phyloP scores from a whole-genome alignment of 2,888 invertebrate species.

The Athetis lepigone region DNA sequence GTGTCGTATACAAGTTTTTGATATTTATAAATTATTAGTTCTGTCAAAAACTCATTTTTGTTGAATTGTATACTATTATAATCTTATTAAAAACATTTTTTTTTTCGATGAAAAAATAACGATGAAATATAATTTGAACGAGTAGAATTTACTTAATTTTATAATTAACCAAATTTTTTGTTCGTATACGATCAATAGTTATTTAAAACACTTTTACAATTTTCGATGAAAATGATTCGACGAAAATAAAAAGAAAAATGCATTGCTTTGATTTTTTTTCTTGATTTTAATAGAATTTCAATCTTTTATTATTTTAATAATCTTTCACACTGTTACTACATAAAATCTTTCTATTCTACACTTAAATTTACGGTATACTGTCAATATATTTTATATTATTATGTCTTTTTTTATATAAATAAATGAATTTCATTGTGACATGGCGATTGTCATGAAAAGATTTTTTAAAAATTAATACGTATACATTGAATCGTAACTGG shows the following conservation, averaged over 20 bases:
- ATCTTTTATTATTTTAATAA: neutral
- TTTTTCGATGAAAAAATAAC: neutral
- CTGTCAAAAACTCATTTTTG: neutral
- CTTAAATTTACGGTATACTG: slow-evolving; percentile 79
- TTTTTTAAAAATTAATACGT: slow-evolving; percentile 66
- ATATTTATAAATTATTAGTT: slow-evolving; percentile 1
- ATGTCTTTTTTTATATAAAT: slow-evolving; percentile 73
- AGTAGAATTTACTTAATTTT: too few species aligned
- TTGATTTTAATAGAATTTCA: neutral
- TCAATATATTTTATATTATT: slow-evolving; percentile 73
- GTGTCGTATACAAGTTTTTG: slow-evolving; percentile 43
- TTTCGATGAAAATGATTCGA: too few species aligned
- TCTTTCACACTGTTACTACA: slow-evolving; percentile 40
- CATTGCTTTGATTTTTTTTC: neutral
- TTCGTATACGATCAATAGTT: too few species aligned
- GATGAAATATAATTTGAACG: neutral
- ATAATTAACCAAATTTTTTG: too few species aligned
- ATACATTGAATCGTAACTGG: slow-evolving; percentile 67
- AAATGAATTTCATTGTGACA: slow-evolving; percentile 68
- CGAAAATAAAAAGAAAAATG: too few species aligned
- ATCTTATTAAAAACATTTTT: neutral
- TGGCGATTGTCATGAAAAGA: slow-evolving; percentile 68
- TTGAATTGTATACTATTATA: neutral
- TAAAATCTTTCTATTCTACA: slow-evolving; percentile 58
- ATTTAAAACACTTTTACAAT: too few species aligned